phyloP scores from a whole-genome alignment of 2,888 invertebrate species.

The Nemapogon koenigi region DNA sequence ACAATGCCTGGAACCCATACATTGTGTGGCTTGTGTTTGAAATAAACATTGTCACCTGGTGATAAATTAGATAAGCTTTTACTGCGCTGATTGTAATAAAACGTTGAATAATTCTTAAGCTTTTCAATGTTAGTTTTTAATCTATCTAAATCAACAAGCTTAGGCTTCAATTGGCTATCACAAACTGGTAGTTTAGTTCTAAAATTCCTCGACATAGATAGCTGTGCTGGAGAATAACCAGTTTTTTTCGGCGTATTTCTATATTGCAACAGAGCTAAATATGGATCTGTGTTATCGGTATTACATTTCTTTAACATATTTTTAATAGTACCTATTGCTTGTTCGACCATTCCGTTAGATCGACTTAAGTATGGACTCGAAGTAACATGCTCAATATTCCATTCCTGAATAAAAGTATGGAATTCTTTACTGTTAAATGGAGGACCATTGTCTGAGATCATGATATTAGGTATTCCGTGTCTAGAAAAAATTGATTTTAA shows the following conservation, averaged over 20 bases:
- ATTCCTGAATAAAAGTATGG: constrained; percentile 15
- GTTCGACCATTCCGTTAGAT: constrained; percentile 13
- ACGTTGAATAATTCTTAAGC: background rate
- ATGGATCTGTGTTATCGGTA: constrained; percentile 12
- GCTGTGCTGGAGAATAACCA: constrained; percentile 12
- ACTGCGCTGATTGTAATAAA: background rate
- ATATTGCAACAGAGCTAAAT: constrained; percentile 13
- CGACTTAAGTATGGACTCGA: constrained; percentile 13
- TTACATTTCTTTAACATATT: constrained; percentile 15
- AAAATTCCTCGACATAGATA: constrained; percentile 14
- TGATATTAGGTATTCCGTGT: constrained; percentile 17
- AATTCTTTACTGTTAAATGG: constrained; percentile 18
- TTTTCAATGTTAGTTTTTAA: background rate
- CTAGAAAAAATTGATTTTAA: constrained; percentile 15
- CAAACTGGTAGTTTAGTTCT: constrained; percentile 12
- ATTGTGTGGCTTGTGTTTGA: no score
- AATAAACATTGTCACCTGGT: background rate
- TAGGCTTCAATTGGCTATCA: constrained; percentile 12
- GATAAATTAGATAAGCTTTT: background rate
- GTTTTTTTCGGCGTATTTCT: constrained; percentile 12
- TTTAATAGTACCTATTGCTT: constrained; percentile 13
- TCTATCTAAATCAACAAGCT: constrained; percentile 10
- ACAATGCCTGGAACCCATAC: background rate
- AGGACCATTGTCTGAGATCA: constrained; percentile 18
- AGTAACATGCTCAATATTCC: constrained; percentile 13